phyloP scores from a whole-genome alignment of 1,140 invertebrate genomes.

The Muscidifurax raptorellus region DNA sequence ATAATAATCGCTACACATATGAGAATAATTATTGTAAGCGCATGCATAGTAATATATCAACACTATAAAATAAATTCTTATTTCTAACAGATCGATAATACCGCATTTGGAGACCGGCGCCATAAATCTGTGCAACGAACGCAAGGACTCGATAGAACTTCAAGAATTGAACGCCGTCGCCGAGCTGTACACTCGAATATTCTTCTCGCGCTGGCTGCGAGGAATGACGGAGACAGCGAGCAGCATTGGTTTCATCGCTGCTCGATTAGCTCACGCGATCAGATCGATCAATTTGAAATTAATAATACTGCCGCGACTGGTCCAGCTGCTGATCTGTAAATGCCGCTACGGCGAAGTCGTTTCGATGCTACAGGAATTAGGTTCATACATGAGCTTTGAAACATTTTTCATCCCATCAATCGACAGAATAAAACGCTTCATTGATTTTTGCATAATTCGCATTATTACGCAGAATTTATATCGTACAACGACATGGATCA shows the following conservation, averaged over 20 bases:
- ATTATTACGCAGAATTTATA: slow-evolving; percentile 68
- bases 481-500: slow-evolving; percentile 71
- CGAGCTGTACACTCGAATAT: slow-evolving; percentile 73
- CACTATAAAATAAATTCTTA: no score
- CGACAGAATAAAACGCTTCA: not conserved
- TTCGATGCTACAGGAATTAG: slow-evolving; percentile 69
- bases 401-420: not conserved
- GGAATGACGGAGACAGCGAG: slow-evolving; percentile 66
- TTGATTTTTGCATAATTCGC: not conserved
- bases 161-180: slow-evolving; percentile 72
- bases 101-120: slow-evolving; percentile 63
- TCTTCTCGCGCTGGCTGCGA: slow-evolving; percentile 72
- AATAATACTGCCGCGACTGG: slow-evolving; percentile 68
- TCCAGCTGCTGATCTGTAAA: slow-evolving; percentile 67
- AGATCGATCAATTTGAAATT: slow-evolving; percentile 65
- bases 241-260: slow-evolving; percentile 70
- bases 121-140: slow-evolving; percentile 69
- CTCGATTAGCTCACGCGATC: slow-evolving; percentile 67
- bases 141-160: slow-evolving; percentile 67
- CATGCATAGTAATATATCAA: no score
- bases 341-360: slow-evolving; percentile 68
- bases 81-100: slow-evolving; percentile 60
- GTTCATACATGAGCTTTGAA: slow-evolving; percentile 52
- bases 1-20: no score
- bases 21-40: no score